Conservation (phyloP, 1,140 invertebrate species). For the Aphelenchoides fujianensis region DNA sequence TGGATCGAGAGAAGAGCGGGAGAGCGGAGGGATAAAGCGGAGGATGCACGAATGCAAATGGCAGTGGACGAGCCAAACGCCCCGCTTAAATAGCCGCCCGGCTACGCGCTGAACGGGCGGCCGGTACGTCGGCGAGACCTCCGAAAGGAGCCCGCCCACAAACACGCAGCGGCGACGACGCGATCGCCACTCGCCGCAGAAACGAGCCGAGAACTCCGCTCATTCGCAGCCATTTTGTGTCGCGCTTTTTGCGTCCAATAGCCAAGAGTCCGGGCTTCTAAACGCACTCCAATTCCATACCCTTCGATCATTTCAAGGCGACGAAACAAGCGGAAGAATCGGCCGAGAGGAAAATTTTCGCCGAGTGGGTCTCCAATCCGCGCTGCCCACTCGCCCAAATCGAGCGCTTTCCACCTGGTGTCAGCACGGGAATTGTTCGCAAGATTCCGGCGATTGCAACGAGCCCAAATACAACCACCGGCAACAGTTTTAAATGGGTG, state of each 20-base stretch:
- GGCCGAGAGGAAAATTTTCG: background rate
- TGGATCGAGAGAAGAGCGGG: no score
- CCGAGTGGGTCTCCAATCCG: background rate
- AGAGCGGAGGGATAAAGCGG: background rate
- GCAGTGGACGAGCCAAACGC: background rate
- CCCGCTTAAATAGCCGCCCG: background rate
- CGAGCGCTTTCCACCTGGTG: background rate
- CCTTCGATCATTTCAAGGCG: background rate
- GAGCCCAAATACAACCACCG: background rate
- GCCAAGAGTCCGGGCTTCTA: background rate
- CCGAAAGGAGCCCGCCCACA: background rate
- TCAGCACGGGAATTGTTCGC: background rate
- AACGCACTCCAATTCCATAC: background rate
- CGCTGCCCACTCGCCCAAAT: background rate
- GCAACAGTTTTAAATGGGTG: background rate
- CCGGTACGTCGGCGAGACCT: background rate
- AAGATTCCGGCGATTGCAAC: background rate
- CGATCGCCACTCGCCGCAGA: no score
- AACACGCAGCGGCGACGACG: no score
- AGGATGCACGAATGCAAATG: slow-evolving; percentile 15
- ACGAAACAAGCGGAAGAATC: background rate
- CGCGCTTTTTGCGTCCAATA: slow-evolving; percentile 7
- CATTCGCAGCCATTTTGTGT: background rate
- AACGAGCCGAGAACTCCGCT: no score
- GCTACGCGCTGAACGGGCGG: no score